These are phyloP conservation scores for Fistularia commersonii DNA, from an alignment of 2,797 vertebrate species.

Conservation along the genomic window DNA sequence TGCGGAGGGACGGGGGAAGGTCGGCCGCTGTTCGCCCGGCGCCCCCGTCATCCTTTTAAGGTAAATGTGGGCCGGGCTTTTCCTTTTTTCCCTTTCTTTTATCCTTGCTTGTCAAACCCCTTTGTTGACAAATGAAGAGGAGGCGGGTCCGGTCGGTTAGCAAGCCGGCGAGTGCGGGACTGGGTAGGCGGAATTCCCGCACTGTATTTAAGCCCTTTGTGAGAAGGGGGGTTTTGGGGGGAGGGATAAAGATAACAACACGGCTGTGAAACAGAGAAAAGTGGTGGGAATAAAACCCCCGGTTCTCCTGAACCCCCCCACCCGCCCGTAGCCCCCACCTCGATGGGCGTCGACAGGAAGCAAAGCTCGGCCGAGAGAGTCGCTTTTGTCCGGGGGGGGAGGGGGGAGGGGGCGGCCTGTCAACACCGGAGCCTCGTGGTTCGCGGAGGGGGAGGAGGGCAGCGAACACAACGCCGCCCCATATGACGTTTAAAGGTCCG, in stretches of 20 bases:
- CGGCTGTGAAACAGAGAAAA: too few relatives aligned
- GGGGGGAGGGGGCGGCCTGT: slow-evolving; percentile 35
- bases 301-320: too few relatives aligned
- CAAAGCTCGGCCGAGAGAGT: neutral
- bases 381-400: neutral
- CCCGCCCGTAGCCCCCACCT: slow-evolving; percentile 21
- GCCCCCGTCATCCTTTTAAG: slow-evolving; percentile 69
- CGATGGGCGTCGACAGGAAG: slow-evolving; percentile 8
- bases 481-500: slow-evolving; percentile 58
- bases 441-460: slow-evolving; percentile 34
- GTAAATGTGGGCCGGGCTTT: slow-evolving; percentile 59
- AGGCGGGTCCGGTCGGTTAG: slow-evolving; percentile 67
- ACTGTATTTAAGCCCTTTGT: slow-evolving; percentile 79
- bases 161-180: slow-evolving; percentile 69
- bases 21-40: slow-evolving; percentile 58
- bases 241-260: too few relatives aligned
- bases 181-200: slow-evolving; percentile 79
- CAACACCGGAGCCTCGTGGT: slow-evolving; percentile 67
- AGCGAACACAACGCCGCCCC: slow-evolving; percentile 47
- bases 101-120: too few relatives aligned
- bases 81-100: too few relatives aligned
- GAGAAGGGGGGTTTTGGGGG: slow-evolving; percentile 69
- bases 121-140: slow-evolving; percentile 73
- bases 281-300: too few relatives aligned
- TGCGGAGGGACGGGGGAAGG: slow-evolving; percentile 82